Base-by-base conservation (phyloP, 1,140 invertebrate genomes). In the Drosophila sulfurigaster region DNA sequence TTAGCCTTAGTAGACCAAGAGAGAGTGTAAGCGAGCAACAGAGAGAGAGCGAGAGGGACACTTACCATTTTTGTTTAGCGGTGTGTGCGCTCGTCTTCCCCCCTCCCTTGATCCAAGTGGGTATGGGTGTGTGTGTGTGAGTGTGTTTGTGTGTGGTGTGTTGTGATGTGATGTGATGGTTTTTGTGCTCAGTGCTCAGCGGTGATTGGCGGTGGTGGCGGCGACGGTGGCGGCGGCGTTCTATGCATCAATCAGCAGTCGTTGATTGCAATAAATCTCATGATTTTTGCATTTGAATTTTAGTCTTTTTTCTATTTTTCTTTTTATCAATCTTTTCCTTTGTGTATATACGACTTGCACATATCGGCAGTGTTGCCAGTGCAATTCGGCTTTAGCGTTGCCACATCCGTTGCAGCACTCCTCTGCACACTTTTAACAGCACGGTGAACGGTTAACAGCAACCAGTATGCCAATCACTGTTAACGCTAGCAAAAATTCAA, bases 261-360 rank as follows among this genome's bases (percentile, higher is more conserved):
- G 57, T 79, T 35, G 57, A 15, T 76, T 69, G 51, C 56, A 56
- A 49, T 41, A 43, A 88, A 80, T 82, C 79, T 88, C 83, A 87
- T 87, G 80, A 41, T 75, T 68, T 64, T 51, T 38, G 35, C 35
- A 75, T 58, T 75, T 70, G 38, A 63, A 70, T 70, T 70, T 25
- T 25, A 25, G 20, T 25, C 20, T 25, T 25, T 25, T 25, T 25
- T 25, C 20, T 25, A 25, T 25, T 25, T 25, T 25, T 25, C 20
- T 25, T 25, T 70, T 68, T 74, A 75, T 69, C 72, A 75, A 75
- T 38, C 35, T 38, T 79, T 87, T 87, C 83, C 82, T 87, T 87
- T 87, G 83, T 87, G 82, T 86, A 82, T 82, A 82, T 71, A 75
- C 79, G 74, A 67, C 63, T 73, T 77, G 75, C 75, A 77, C 75